phyloP scores from a whole-genome alignment of 1,140 invertebrate species.

The Sycophila sp. region DNA sequence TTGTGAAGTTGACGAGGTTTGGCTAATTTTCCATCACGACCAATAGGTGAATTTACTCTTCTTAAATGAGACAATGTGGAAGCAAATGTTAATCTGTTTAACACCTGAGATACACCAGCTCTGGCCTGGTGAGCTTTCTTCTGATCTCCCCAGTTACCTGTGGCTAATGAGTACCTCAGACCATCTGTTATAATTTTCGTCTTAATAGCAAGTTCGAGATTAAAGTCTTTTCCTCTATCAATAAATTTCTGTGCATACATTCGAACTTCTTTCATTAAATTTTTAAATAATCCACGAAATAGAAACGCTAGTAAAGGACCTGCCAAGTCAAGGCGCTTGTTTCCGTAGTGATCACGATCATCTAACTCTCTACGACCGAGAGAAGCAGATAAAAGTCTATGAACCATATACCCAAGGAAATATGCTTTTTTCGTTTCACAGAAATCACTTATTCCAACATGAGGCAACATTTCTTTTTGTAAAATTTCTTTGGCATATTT shows the following conservation, averaged over 20 bases:
- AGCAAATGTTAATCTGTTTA: conserved; percentile 50
- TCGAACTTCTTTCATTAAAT: conserved; percentile 92
- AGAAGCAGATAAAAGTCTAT: conserved; percentile 90
- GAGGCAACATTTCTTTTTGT: conserved; percentile 99
- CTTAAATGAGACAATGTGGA: conserved; percentile 50
- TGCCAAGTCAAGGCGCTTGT: conserved; percentile 96
- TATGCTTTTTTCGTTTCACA: conserved; percentile 99
- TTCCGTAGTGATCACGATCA: conserved; percentile 99
- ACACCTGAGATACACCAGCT: conserved; percentile 51
- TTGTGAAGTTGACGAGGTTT: conserved; percentile 53
- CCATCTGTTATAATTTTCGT: conserved; percentile 51
- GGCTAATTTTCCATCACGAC: conserved; percentile 50
- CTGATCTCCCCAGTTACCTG: conserved; percentile 53
- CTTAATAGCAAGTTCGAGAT: conserved; percentile 49
- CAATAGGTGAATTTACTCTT: conserved; percentile 51
- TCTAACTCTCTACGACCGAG: conserved; percentile 96
- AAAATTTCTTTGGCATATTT: conserved; percentile 98
- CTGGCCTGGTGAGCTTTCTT: conserved; percentile 50
- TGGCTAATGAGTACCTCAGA: conserved; percentile 49
- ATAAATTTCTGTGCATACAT: conserved; percentile 99
- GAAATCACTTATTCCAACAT: conserved; percentile 97
- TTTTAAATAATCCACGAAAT: conserved; percentile 93
- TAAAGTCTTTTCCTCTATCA: conserved; percentile 75
- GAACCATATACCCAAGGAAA: conserved; percentile 98
- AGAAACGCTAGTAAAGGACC: conserved; percentile 95